These are phyloP conservation scores for Congeria kusceri DNA, from an alignment of 2,888 invertebrate species.

Conservation along the genomic window DNA sequence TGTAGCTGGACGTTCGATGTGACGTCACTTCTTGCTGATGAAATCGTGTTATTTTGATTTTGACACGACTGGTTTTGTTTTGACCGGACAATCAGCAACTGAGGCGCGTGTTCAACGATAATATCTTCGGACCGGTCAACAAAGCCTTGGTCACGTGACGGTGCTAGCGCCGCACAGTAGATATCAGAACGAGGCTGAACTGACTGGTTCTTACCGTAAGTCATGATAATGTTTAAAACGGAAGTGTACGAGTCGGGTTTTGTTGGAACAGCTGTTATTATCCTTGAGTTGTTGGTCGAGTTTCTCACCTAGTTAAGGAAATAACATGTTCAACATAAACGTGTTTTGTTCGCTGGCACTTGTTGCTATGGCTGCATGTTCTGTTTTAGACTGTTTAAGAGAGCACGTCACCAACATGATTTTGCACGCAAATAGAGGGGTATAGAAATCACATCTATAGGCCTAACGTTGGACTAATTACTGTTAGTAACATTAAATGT, in stretches of 20 bases:
- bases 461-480: background rate
- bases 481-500: background rate
- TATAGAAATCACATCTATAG: too few species aligned
- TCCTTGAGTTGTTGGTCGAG: background rate
- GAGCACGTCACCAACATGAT: too few species aligned
- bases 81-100: constrained; percentile 23
- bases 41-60: background rate
- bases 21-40: background rate
- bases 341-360: too few species aligned
- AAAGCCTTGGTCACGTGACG: constrained; percentile 42
- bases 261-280: constrained; percentile 1
- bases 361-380: too few species aligned
- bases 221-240: constrained; percentile 39
- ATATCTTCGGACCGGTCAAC: constrained; percentile 60
- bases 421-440: too few species aligned
- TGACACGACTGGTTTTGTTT: too few species aligned
- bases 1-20: constrained; percentile 19
- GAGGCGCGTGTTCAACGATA: constrained; percentile 33
- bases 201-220: constrained; percentile 14
- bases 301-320: constrained; percentile 18
- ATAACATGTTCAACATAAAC: background rate
- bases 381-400: too few species aligned
- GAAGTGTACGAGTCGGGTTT: constrained; percentile 39
- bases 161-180: constrained; percentile 46
- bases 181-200: constrained; percentile 30